Conservation (phyloP, 2,797 vertebrate genomes). For the Phalanger gymnotis region DNA sequence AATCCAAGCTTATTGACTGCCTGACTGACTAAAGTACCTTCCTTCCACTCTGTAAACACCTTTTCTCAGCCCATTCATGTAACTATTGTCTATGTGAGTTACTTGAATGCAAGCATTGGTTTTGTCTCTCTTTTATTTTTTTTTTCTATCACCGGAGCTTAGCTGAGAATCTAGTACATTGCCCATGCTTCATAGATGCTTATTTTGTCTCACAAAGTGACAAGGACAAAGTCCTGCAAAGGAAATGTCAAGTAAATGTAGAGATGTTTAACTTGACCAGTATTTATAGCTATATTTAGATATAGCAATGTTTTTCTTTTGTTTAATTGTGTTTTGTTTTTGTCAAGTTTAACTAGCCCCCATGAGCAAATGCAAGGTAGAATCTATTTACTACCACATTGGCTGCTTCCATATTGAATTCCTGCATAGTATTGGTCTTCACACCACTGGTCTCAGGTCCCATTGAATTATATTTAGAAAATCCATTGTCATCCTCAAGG, state of each 20-base stretch:
- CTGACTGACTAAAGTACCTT: not conserved
- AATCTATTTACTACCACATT: not conserved
- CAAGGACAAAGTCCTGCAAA: not conserved
- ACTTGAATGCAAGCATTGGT: too few species aligned
- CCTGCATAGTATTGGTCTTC: not conserved
- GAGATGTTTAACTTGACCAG: not conserved
- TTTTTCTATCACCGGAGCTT: not conserved
- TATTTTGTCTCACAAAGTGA: not conserved
- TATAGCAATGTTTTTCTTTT: not conserved
- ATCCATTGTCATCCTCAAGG: not conserved
- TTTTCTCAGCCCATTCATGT: not conserved
- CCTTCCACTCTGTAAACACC: not conserved
- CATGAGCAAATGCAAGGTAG: not conserved
- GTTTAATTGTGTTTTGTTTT: not conserved
- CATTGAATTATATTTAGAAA: not conserved
- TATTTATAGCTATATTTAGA: not conserved
- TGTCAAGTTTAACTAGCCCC: not conserved
- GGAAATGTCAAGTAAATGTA: not conserved
- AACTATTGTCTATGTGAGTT: not conserved
- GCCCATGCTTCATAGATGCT: not conserved
- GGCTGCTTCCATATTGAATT: not conserved
- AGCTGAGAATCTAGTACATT: not conserved
- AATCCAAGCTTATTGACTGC: not conserved
- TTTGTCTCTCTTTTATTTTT: too few species aligned
- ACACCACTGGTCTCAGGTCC: not conserved